Percentiles rank a stretch among this genome's conserved stretches.
Conservation (phyloP, 1,140 invertebrate genomes). For the Drosophila oshimai region DNA sequence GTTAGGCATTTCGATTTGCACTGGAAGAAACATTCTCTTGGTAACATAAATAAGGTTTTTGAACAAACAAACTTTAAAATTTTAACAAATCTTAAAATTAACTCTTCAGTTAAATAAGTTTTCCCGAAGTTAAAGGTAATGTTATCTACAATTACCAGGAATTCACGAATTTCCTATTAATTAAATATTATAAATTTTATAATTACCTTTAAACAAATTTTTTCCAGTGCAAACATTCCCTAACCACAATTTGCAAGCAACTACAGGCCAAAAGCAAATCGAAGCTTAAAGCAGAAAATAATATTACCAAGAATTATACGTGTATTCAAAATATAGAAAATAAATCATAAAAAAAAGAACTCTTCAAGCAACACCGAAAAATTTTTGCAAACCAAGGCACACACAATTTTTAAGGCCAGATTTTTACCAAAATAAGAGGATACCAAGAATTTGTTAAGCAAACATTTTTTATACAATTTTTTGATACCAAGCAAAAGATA, state of each 20-base stretch:
- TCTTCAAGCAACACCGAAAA: constrained; percentile 28
- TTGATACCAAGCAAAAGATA: constrained; percentile 67
- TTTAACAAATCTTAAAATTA: too few species aligned
- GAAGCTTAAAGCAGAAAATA: constrained; percentile 20
- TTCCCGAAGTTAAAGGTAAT: too few species aligned
- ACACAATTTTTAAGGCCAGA: constrained; percentile 71
- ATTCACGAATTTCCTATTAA: not conserved
- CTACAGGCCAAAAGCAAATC: constrained; percentile 43
- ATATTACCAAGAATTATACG: constrained; percentile 17
- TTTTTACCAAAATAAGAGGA: constrained; percentile 50
- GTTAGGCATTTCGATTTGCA: constrained; percentile 5
- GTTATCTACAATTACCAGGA: too few species aligned
- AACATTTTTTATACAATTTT: constrained; percentile 77
- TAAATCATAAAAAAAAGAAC: constrained; percentile 10
- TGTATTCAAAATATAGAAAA: constrained; percentile 4
- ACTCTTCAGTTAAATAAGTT: too few species aligned
- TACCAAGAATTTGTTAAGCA: constrained; percentile 68
- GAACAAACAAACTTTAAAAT: too few species aligned
- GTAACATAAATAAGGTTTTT: too few species aligned
- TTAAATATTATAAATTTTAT: not conserved
- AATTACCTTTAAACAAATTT: not conserved
- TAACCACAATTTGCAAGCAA: constrained; percentile 12
- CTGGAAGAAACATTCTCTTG: too few species aligned
- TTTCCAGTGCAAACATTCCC: constrained; percentile 4
- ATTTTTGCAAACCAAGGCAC: constrained; percentile 37